phyloP scores from a whole-genome alignment of 2,888 invertebrate species.

The Xylota segnis region DNA sequence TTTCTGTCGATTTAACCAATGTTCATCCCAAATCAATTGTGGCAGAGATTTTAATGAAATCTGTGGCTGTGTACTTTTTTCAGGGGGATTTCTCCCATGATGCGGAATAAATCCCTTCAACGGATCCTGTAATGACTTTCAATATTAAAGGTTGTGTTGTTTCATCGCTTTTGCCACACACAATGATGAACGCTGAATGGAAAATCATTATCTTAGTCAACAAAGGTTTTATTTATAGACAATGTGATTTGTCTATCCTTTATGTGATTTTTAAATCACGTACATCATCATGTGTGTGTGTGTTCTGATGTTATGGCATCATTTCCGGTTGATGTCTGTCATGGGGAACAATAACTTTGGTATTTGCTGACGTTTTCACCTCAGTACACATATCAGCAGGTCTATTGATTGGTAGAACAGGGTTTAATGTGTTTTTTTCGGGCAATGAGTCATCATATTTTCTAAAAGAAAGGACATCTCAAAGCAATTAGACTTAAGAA shows the following conservation, averaged over 20 bases:
- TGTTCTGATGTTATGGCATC: background rate
- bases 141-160: constrained; percentile 17
- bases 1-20: constrained; percentile 20
- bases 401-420: background rate
- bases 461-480: too few relatives aligned
- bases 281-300: background rate
- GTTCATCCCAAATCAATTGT: constrained; percentile 8
- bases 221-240: constrained; percentile 38
- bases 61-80: constrained; percentile 1
- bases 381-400: background rate
- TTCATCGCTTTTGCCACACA: constrained; percentile 6
- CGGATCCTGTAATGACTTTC: constrained; percentile 18
- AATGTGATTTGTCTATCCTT: background rate
- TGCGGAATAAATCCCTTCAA: constrained; percentile 13
- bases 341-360: background rate
- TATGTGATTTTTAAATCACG: background rate
- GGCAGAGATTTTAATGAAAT: constrained; percentile 27
- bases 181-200: constrained; percentile 3
- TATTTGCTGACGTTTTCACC: background rate
- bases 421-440: too few relatives aligned
- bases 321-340: background rate
- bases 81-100: background rate
- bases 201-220: constrained; percentile 22
- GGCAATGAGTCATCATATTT: too few relatives aligned
- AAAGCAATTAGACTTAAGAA: too few relatives aligned